A percentile compares a stretch with the other conserved stretches of the same genome.
Conservation (phyloP, 2,797 vertebrate species). For the Ibycter americanus region DNA sequence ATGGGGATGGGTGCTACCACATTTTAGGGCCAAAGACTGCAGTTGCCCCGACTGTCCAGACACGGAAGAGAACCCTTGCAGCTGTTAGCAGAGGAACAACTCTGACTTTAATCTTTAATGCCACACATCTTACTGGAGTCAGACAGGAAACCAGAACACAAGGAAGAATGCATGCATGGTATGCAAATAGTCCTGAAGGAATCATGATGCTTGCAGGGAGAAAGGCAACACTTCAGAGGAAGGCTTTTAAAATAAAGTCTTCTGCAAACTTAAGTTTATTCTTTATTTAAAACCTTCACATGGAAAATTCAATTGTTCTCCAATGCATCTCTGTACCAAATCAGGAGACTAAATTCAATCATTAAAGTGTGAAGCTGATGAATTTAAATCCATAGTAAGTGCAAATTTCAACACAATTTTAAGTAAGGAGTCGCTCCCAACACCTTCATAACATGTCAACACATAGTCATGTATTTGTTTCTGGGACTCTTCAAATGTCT, state of each 20-base stretch:
- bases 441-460: constrained; percentile 72
- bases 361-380: constrained; percentile 61
- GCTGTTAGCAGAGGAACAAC: neutral
- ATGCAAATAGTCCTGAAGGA: neutral
- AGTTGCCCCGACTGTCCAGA: neutral
- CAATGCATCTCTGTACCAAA: neutral
- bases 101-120: neutral
- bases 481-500: constrained; percentile 68
- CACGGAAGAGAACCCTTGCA: neutral
- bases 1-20: neutral
- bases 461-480: constrained; percentile 70
- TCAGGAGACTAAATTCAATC: constrained; percentile 42
- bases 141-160: neutral
- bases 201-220: neutral
- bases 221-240: neutral
- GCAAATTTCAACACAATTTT: constrained; percentile 68
- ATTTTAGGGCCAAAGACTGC: neutral
- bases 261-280: neutral
- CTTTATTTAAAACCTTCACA: constrained; percentile 16
- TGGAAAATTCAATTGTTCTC: constrained; percentile 60
- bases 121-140: neutral
- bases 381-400: constrained; percentile 66
- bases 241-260: neutral
- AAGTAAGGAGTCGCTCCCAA: constrained; percentile 62
- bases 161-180: rapidly evolving